phyloP scores from a whole-genome alignment of 1,140 invertebrate species.

The Musca domestica region DNA sequence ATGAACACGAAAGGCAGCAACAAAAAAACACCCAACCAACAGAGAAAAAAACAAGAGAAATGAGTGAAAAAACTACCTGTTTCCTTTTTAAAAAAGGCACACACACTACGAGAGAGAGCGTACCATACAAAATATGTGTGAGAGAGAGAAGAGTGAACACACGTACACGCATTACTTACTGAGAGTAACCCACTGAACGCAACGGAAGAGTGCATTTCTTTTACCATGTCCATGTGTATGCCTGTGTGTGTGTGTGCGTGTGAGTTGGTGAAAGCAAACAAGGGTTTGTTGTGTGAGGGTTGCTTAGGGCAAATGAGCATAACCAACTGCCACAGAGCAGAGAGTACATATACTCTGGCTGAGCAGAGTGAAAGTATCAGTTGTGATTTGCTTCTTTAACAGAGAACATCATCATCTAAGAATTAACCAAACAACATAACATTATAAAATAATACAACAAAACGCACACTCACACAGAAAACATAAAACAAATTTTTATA shows the following conservation, averaged over 20 bases:
- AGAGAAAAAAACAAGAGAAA: not conserved
- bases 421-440: constrained; percentile 9
- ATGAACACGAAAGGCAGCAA: not conserved
- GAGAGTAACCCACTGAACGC: no score
- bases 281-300: constrained; percentile 11
- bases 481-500: not conserved
- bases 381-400: constrained; percentile 51
- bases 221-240: no score
- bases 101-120: not conserved
- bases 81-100: not conserved
- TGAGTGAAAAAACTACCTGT: constrained; percentile 17
- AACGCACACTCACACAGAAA: not conserved
- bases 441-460: constrained; percentile 14
- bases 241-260: not conserved
- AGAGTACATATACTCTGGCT: constrained; percentile 48
- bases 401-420: constrained; percentile 37
- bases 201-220: no score
- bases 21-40: not conserved
- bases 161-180: no score
- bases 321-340: no score
- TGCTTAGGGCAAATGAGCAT: not conserved
- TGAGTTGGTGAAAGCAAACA: not conserved
- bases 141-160: not conserved
- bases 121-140: not conserved
- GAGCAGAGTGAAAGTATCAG: constrained; percentile 52